Evolutionary conservation across 37 sponge, comb jelly and placozoan genomes (phyloP), one percentile per base, ranked within the genome.

Genomic region (Beroe ovata): DNA sequence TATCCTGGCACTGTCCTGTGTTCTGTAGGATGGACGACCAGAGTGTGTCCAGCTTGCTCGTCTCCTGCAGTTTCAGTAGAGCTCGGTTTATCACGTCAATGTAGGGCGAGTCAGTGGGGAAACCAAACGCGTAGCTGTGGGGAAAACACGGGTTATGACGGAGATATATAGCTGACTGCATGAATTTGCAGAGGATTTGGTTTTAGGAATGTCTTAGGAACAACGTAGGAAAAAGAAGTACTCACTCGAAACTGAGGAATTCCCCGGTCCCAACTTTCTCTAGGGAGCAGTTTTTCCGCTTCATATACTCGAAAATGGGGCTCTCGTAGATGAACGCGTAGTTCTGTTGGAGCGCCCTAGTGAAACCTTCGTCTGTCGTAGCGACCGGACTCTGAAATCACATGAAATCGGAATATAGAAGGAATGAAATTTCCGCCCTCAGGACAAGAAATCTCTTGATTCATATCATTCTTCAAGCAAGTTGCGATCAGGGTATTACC

Each of bases 271-370:
- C 84, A 77, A 77, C 84, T 77, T 77, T 77, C 23, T 77, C 84
- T 54, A 77, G 41, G 33, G 41, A 36, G 33, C 84, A 77, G 54
- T 40, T 21, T 19, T 77, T 77, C 28, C 84, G 39, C 54, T 77
- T 77, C 84, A 77, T 77, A 54, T 41, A 77, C 84, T 77, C 84
- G 41, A 42, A 77, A 14, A 77, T 77, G 20, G 84, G 84, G n/a
- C 84, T 77, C 38, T 77, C 84, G 28, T 77, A 77, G 21, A 77
- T 77, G 23, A 77, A 77, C 0, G 84, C 84, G 54, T 42, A 77
- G 26, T 77, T 36, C n/a, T 42, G 54, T 77, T 42, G 36, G 54
- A 77, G 8, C 1, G 38, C 84, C 41, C 84, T 22, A 25, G 23
- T 40, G 47, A 77, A 77, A 32, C 84, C 84, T 23, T 77, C 84